Evolutionary conservation across 2,888 invertebrate genomes (phyloP), one percentile per base, ranked within the genome.

Genomic region (Caenorhabditis macrosperma): DNA sequence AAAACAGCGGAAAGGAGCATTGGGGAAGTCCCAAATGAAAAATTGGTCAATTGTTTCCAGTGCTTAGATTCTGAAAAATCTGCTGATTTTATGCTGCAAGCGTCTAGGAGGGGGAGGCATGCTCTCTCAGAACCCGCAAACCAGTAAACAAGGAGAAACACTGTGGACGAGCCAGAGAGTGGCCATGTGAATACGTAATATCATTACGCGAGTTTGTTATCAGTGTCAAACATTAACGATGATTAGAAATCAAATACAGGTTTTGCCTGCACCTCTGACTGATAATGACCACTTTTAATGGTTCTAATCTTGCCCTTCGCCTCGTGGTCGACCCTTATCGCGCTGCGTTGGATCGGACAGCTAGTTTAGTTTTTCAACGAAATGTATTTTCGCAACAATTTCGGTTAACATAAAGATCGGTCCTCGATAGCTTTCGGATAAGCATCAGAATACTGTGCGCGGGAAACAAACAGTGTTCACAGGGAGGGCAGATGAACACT

Each of bases 291-390:
- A 72, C 46, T 55, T 72, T 72, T 64, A 72, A 72, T 72, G 55
- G 33, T 69, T 44, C 44, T 35, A 20, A 46, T 61, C 61, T 71
- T 71, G 71, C 71, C 71, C 71, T 71, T 71, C 61, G 22, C 71
- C 71, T 71, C 71, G 71, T 71, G 71, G 69, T 20, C 35, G 57
- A 15, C 55, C n/a, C 55, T 57, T 57, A 57, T 57, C 57, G 12
- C 22, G 20, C 17, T 35, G 24, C 15, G 22, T 12, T 24, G 57
- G 38, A 57, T n/a, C 12, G 10, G 38, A 38, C 35, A 35, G 50
- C 24, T 22, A 26, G 24, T 22, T 50, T 22, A 50, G 50, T 35
- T 57, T 52, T 57, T 57, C 57, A 57, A 57, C 57, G 57, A 57
- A 57, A 57, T 57, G 12, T 6, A 26, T 50, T 50, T 41, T 15